Conservation (phyloP, 2,113 vertebrate species). For the Centrocercus urophasianus region DNA sequence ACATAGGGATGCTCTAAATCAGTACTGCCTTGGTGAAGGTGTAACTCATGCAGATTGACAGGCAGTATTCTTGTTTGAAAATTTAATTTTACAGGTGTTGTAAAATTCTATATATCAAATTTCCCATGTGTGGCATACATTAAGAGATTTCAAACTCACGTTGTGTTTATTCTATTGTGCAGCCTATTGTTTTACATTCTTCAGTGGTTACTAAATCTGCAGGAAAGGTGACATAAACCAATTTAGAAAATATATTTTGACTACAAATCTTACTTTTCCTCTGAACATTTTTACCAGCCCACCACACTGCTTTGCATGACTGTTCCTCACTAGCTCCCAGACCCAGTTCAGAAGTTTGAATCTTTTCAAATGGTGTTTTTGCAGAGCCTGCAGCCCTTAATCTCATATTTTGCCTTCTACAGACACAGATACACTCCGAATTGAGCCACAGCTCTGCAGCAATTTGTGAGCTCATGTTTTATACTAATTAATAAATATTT, state of each 20-base stretch:
- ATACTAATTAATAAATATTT: conserved; percentile 18
- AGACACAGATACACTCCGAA: not conserved
- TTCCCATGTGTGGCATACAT: not conserved
- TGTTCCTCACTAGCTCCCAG: not conserved
- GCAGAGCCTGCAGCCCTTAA: not conserved
- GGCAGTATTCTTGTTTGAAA: not conserved
- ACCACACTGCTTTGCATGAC: not conserved
- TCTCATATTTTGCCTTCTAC: not conserved
- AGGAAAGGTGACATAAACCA: not conserved
- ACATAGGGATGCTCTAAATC: not conserved
- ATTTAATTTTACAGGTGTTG: not conserved
- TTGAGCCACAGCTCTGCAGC: not conserved
- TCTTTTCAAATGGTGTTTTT: not conserved
- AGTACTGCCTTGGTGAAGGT: not conserved
- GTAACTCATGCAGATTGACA: not conserved
- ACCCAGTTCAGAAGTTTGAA: not conserved
- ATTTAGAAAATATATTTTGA: not conserved
- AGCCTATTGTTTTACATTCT: not conserved
- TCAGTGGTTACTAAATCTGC: not conserved
- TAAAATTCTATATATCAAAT: not conserved
- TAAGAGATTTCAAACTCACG: not conserved
- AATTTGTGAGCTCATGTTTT: conserved; percentile 13
- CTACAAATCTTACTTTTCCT: not conserved
- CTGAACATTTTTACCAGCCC: not conserved
- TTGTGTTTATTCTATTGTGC: not conserved